Base-by-base conservation (phyloP, 2,888 invertebrate genomes). In the Allophyes oxyacanthae region DNA sequence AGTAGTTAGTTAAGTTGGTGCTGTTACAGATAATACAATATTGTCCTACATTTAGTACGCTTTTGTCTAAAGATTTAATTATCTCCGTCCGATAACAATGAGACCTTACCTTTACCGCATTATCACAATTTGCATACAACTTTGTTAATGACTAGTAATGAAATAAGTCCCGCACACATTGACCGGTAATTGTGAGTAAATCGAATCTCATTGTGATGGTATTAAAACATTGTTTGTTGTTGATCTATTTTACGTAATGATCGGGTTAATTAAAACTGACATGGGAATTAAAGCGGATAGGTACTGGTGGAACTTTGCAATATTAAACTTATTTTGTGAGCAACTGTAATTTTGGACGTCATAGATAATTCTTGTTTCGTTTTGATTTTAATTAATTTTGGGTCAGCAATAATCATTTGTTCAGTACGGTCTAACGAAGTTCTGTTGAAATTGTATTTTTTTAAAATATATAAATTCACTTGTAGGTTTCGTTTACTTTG, bases 141-240 rank as follows among this genome's bases (percentile, higher is more conserved):
- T 62, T 59, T 41, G 46, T 61, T 75, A 75, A 75, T 72, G 68
- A 70, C 55, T 45, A 52, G 59, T 74, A 79, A 78, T 77, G 43
- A 69, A 77, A 72, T 70, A 64, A 75, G 42, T 68, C 59, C 46
- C 32, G 64, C 37, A 72, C 52, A 67, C 64, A 71, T 63, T 28
- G 53, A 56, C 46, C 41, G 41, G 14, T 40, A 62, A 73, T 71
- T 68, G 62, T 64, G 63, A 60, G 67, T 69, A 67, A 77, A 77
- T 75, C 52, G 70, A 77, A 72, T 78, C 64, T 57, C 66, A 73
- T 65, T 72, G 58, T 61, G 49, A 44, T 49, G 32, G 55, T 58
- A 63, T 69, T 72, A 68, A 20, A 75, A 46, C 55, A 48, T 38
- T 71, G 62, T 73, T 74, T 72, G 59, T 64, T 56, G 48, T 65